phyloP scores from a whole-genome alignment of 2,888 invertebrate species.

The Octonoba sinensis region DNA sequence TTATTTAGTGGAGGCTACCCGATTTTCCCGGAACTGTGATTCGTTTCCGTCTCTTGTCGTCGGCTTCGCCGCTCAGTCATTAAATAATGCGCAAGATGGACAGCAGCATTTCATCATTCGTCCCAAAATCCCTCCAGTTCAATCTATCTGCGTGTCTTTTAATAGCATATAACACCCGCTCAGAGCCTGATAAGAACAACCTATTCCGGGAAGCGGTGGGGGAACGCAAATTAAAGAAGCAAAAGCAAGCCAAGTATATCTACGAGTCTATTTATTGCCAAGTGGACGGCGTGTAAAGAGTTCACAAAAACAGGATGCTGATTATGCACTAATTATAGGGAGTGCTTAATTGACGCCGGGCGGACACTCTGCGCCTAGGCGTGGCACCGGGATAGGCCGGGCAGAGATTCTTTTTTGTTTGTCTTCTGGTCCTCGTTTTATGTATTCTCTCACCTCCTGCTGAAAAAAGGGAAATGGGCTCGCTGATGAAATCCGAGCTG shows the following conservation, averaged over 20 bases:
- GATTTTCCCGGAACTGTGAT: too few species aligned
- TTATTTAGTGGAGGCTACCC: too few species aligned
- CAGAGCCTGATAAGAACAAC: constrained; percentile 16
- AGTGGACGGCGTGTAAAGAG: constrained; percentile 15
- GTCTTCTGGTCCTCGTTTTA: constrained; percentile 20
- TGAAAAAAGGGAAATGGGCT: neutral
- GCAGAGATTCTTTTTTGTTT: constrained; percentile 34
- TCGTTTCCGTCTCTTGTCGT: neutral
- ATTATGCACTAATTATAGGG: constrained; percentile 62
- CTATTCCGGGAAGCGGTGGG: constrained; percentile 25
- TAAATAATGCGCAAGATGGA: neutral
- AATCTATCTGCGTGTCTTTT: constrained; percentile 25
- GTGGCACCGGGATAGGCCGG: constrained; percentile 52
- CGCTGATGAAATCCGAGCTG: too few species aligned
- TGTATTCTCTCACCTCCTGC: constrained; percentile 31
- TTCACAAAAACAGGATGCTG: constrained; percentile 61
- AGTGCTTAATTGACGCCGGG: constrained; percentile 57
- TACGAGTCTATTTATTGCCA: constrained; percentile 38
- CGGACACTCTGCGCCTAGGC: constrained; percentile 24
- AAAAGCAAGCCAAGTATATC: too few species aligned
- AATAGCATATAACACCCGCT: constrained; percentile 17
- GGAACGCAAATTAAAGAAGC: too few species aligned
- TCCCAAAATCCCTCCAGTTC: too few species aligned
- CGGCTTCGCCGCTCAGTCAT: neutral
- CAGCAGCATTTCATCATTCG: neutral